phyloP scores from a whole-genome alignment of 2,113 vertebrate species.

The Capreolus pygargus region DNA sequence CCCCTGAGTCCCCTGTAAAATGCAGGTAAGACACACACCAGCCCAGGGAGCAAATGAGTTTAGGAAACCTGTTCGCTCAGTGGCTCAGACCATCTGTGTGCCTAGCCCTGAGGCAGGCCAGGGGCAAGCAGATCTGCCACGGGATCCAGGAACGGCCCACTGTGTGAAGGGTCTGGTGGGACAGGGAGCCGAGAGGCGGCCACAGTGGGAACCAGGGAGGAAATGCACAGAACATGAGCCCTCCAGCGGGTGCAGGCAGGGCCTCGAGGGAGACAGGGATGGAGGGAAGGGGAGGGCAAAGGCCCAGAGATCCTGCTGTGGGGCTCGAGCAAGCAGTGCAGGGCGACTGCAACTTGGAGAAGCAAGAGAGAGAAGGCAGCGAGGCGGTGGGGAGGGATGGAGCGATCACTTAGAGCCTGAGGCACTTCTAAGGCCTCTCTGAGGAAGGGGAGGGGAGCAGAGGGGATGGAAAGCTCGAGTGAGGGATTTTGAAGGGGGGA shows the following conservation, averaged over 20 bases:
- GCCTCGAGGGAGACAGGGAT: rapidly evolving
- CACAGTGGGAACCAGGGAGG: neutral
- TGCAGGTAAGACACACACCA: neutral
- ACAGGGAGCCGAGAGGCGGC: too few species aligned
- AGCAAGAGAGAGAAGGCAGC: neutral
- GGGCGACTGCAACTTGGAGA: rapidly evolving
- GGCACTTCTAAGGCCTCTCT: too few species aligned
- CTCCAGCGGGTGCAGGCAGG: neutral
- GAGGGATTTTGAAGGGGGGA: neutral
- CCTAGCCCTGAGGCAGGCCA: neutral
- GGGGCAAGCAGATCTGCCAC: rapidly evolving
- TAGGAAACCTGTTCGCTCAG: rapidly evolving
- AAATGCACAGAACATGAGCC: rapidly evolving
- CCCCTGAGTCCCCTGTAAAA: neutral
- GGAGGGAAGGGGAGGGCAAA: neutral
- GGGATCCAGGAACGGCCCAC: rapidly evolving
- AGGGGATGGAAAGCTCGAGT: neutral
- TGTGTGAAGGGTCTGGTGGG: rapidly evolving
- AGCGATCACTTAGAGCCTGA: neutral
- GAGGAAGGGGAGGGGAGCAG: neutral
- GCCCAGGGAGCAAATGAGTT: neutral
- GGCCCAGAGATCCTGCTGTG: neutral
- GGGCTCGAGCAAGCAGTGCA: rapidly evolving
- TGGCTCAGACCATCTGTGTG: too few species aligned
- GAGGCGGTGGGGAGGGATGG: rapidly evolving